These are phyloP conservation scores for Cybosia mesomella DNA, from an alignment of 2,888 invertebrate genomes.

Conservation along the genomic window DNA sequence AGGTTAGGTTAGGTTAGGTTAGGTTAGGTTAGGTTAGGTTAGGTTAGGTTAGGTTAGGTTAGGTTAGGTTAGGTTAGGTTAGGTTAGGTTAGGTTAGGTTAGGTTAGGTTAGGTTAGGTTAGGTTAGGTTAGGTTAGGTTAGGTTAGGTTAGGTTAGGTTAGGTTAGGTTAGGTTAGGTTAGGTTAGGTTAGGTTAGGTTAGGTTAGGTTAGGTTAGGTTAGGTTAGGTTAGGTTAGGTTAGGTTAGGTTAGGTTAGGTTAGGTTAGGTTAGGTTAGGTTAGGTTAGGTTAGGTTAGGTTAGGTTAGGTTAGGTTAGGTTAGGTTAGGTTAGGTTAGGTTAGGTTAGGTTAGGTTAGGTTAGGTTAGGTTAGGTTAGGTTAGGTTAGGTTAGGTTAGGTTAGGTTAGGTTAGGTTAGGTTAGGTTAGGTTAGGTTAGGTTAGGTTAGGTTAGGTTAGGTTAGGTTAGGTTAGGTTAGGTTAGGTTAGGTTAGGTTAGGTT, in stretches of 20 bases:
- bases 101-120: constrained; percentile 37
- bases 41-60: constrained; percentile 28
- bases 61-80: constrained; percentile 31
- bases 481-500: constrained; percentile 33
- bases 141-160: constrained; percentile 38
- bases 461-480: constrained; percentile 4
- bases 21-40: constrained; percentile 30
- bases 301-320: constrained; percentile 30
- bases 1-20: constrained; percentile 30
- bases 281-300: constrained; percentile 32
- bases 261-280: constrained; percentile 34
- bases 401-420: constrained; percentile 32
- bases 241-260: constrained; percentile 33
- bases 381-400: constrained; percentile 33
- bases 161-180: constrained; percentile 32
- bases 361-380: constrained; percentile 26
- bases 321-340: constrained; percentile 41
- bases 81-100: constrained; percentile 32
- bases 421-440: constrained; percentile 17
- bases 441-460: constrained; percentile 4
- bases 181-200: constrained; percentile 16
- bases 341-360: constrained; percentile 44
- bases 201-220: constrained; percentile 16
- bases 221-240: constrained; percentile 19
- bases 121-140: constrained; percentile 32